These are phyloP conservation scores for Nymphalis urticae DNA, from an alignment of 2,888 invertebrate species.

Conservation along the genomic window DNA sequence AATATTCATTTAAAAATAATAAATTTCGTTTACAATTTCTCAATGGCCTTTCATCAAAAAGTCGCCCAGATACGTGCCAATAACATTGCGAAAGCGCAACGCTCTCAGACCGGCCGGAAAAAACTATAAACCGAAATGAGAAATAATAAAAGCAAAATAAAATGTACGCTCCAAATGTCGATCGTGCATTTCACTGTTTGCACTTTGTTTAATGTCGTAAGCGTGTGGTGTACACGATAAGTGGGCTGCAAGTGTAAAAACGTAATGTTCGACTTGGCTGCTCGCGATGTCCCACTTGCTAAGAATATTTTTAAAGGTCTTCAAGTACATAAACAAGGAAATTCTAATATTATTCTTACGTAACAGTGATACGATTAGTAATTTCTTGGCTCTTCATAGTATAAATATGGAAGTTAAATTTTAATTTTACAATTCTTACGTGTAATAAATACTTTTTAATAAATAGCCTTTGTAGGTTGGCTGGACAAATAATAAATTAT, in stretches of 20 bases:
- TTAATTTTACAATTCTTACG: too few species aligned
- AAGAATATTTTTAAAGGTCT: conserved; percentile 32
- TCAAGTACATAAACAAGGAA: conserved; percentile 17
- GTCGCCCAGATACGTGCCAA: conserved; percentile 44
- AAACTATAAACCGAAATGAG: conserved; percentile 16
- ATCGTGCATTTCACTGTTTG: conserved; percentile 35
- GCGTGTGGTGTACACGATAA: conserved; percentile 17
- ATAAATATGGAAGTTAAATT: too few species aligned
- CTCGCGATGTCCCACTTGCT: conserved; percentile 29
- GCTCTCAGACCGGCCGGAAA: conserved; percentile 26
- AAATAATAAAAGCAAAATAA: conserved; percentile 30
- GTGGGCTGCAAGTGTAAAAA: conserved; percentile 28
- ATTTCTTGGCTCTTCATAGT: neutral
- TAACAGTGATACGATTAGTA: neutral
- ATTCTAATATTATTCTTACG: conserved; percentile 2
- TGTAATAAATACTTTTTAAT: too few species aligned
- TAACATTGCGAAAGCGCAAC: conserved; percentile 32
- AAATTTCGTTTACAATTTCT: neutral
- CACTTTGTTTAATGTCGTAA: conserved; percentile 31
- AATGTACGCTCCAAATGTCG: conserved; percentile 29
- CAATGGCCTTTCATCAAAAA: conserved; percentile 3
- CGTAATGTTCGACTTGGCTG: conserved; percentile 31
- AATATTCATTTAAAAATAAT: neutral
- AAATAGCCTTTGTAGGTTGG: too few species aligned
- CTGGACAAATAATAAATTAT: too few species aligned